Conservation (phyloP, 2,797 vertebrate species). For the Melanotaenia pygmaea region DNA sequence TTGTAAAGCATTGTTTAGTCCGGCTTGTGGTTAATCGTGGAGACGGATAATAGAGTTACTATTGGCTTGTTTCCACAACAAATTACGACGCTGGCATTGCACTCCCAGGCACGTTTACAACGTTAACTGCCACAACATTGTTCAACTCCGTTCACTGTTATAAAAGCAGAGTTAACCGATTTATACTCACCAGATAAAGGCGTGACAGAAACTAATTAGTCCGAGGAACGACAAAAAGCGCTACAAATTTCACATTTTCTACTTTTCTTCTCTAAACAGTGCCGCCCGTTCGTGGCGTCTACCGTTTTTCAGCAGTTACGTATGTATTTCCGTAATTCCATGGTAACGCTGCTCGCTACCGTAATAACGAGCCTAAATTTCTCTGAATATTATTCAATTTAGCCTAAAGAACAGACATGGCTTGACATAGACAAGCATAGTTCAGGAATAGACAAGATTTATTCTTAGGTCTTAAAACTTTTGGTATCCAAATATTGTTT, state of each 20-base stretch:
- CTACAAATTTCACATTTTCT: neutral
- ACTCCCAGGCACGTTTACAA: conserved; percentile 35
- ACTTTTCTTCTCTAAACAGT: conserved; percentile 7
- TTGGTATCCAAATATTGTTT: neutral
- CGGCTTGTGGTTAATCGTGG: conserved; percentile 20
- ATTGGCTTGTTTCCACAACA: conserved; percentile 16
- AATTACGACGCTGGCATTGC: conserved; percentile 1
- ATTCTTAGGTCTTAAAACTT: too few relatives aligned
- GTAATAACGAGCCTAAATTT: conserved; percentile 22
- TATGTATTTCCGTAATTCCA: conserved; percentile 76
- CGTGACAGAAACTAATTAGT: neutral
- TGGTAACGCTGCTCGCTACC: conserved; percentile 70
- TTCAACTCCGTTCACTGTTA: conserved; percentile 1
- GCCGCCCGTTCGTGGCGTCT: neutral
- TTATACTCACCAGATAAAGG: conserved; percentile 31
- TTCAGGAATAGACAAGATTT: too few relatives aligned
- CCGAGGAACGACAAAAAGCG: rapidly evolving
- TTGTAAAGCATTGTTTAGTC: conserved; percentile 1
- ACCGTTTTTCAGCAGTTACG: conserved; percentile 32
- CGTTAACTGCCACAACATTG: neutral
- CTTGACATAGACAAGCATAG: too few relatives aligned
- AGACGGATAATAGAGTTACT: conserved; percentile 19
- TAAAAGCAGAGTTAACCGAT: neutral
- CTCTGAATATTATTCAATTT: neutral
- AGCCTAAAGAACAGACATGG: neutral